phyloP scores from a whole-genome alignment of 2,888 invertebrate genomes.

The Drosophila koepferae region DNA sequence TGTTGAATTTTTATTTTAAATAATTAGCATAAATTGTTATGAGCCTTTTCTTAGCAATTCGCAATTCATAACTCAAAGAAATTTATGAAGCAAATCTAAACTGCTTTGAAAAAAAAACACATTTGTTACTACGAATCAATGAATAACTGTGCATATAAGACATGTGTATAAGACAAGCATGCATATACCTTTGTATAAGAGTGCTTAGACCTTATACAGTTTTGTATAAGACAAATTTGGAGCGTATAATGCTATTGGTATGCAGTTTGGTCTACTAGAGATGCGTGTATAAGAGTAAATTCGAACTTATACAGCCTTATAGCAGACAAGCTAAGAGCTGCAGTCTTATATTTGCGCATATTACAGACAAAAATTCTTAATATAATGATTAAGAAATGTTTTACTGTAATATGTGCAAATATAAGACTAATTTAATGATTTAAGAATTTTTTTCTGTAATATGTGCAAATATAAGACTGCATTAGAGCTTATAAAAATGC shows the following conservation, averaged over 20 bases:
- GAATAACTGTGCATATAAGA: neutral
- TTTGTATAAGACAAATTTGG: neutral
- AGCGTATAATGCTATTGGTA: neutral
- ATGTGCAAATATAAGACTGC: too few relatives aligned
- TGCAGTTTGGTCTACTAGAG: too few relatives aligned
- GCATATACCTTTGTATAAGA: neutral
- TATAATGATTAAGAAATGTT: too few relatives aligned
- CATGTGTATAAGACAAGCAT: neutral
- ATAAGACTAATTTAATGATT: too few relatives aligned
- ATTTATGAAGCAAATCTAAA: slow-evolving; percentile 1
- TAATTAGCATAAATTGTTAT: too few relatives aligned
- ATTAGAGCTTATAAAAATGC: neutral
- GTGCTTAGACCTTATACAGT: neutral
- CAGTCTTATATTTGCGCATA: too few relatives aligned
- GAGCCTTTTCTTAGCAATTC: neutral
- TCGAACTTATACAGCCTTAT: neutral
- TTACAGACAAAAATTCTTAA: too few relatives aligned
- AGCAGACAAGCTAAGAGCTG: neutral
- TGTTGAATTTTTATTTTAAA: neutral
- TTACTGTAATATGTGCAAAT: too few relatives aligned
- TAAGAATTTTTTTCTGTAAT: too few relatives aligned
- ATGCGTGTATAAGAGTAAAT: neutral
- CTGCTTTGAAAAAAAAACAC: neutral
- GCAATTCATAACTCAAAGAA: neutral
- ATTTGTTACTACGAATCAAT: neutral